Evolutionary conservation across 2,797 vertebrate species (phyloP), one percentile per base, ranked within the genome.

Genomic region (Loris lydekkerianus): DNA sequence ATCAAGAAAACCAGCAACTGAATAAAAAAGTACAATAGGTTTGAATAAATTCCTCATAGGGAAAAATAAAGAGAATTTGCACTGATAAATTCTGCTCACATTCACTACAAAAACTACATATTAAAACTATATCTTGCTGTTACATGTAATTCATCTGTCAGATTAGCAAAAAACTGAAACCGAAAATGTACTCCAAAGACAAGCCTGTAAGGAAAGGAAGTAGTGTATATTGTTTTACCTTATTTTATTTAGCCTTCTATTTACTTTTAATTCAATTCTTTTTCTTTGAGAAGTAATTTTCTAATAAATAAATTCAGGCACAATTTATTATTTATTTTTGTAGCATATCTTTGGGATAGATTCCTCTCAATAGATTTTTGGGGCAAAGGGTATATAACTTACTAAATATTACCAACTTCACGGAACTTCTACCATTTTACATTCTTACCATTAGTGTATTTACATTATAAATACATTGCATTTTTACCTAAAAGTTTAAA

Each of bases 101-200:
- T 97, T 95, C 31, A 81, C 27, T 76, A 7, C 10, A 56, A 76
- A 91, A 86, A 94, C 49, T 49, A 1, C 18, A 31, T 76, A 46
- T 75, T 91, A 13, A 69, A 93, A 63, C 25, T 31, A 20, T 56
- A 25, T 10, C 20, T 29, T 29, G 9, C 6, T 82, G 21, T 9
- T 82, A 18, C 49, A 61, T 82, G 14, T 56, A 61, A 86, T 23
- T 83, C 10, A 10, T 25, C 15, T 61, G 13, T 25, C 7, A 31
- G 15, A 60, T 43, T 73, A 21, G 7, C 4, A 81, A 72, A 94
- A 84, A 82, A 58, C 8, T 43, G 46, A 29, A 69, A 37, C 17
- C 86, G 21, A 27, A 87, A 81, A 58, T 3, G 20, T 49, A 23
- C 0, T 46, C 34, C 4, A 67, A 2, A 11, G 17, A 29, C 63